phyloP scores from a whole-genome alignment of 2,888 invertebrate species.

The Torymus aiolomorphi region DNA sequence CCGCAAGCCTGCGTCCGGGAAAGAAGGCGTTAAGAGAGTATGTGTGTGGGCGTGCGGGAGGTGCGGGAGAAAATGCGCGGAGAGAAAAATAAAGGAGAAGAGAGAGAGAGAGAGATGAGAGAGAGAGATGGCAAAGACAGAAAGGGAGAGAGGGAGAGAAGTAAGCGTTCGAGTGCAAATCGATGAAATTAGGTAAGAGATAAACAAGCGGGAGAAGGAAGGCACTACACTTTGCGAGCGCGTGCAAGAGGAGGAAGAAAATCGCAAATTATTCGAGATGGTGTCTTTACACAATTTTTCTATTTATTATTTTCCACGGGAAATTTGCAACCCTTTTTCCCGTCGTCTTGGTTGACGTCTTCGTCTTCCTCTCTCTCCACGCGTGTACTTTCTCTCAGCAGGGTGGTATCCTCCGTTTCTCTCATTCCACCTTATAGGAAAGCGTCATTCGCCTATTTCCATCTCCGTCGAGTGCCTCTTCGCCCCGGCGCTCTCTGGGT shows the following conservation, averaged over 20 bases:
- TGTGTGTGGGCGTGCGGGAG: too few relatives aligned
- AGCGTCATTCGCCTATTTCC: constrained; percentile 37
- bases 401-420: not conserved
- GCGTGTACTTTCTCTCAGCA: constrained; percentile 2
- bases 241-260: constrained; percentile 16
- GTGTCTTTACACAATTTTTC: constrained; percentile 8
- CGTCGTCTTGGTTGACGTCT: too few relatives aligned
- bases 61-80: not conserved
- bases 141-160: not conserved
- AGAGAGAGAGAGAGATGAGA: not conserved
- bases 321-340: too few relatives aligned
- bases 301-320: constrained; percentile 35
- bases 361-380: too few relatives aligned
- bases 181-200: constrained; percentile 28
- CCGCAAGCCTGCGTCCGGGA: not conserved
- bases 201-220: too few relatives aligned
- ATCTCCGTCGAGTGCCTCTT: constrained; percentile 6
- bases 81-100: not conserved
- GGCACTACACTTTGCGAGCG: too few relatives aligned
- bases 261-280: constrained; percentile 33
- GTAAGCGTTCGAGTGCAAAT: constrained; percentile 25
- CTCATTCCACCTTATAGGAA: constrained; percentile 26
- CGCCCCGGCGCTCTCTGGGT: not conserved
- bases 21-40: not conserved
- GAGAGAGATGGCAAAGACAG: not conserved